Base-by-base conservation (phyloP, 2,797 vertebrate species). In the Thripadectes ignobilis region DNA sequence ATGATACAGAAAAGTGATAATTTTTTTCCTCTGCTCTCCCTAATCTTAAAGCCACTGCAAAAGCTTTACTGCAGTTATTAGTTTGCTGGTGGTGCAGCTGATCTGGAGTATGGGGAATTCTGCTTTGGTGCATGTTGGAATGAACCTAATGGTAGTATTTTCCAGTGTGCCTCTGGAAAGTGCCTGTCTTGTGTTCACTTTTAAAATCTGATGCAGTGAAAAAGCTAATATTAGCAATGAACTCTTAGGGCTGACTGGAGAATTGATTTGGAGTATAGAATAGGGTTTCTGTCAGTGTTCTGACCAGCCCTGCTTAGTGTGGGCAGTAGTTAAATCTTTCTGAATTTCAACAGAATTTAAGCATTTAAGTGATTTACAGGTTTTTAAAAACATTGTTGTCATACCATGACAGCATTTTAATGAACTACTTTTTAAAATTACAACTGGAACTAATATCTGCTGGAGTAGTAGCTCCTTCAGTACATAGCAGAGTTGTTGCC, bases 341-440 rank as follows among this genome's bases (percentile, higher is more conserved):
- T 63, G 55, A 94, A 86, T 93, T 89, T 83, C 76, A 62, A 21
- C 32, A 73, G 43, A 84, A 68, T 76, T 6, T 55, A 82, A 62
- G 43, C 48, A 48, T 93, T 95, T 38, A 81, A 86, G 38, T 92
- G 63, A 95, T 87, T 59, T 81, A 78, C 43, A 90, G 27, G 29
- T 82, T 86, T 78, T 90, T 86, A 58, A 83, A 92, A 95, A 72
- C 57, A 72, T 46, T 77, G 2, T 76, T 92, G 82, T 91, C 38
- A 54, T 72, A 49, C 58, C 19, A 55, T 73, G 84, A 77, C 75
- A 91, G 72, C 36, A 61, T 85, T 92, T 87, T 95, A 93, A 89
- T 80, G 34, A 91, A 83, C 61, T 74, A 48, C 78, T 85, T 88
- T 89, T 85, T 51, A 21, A 78, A 94, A 88, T 94, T 91, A 81